Conservation (phyloP, 2,113 vertebrate genomes). For the Redunca redunca region DNA sequence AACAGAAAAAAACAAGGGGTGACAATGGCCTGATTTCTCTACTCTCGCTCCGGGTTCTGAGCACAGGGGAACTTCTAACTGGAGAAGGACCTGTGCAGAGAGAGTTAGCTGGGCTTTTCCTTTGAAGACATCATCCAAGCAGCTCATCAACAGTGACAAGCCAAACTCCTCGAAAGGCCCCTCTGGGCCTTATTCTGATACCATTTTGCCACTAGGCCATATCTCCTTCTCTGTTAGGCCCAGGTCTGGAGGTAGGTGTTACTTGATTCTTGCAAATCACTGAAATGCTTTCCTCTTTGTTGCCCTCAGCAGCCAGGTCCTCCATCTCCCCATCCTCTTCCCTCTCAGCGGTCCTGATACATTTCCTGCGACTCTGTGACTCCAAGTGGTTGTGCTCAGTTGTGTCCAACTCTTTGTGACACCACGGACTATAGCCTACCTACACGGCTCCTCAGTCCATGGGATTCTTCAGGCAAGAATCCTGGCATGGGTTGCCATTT, state of each 20-base stretch:
- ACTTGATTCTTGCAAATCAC: neutral
- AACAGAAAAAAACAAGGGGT: neutral
- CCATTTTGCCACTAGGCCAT: neutral
- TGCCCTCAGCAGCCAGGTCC: neutral
- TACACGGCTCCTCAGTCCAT: neutral
- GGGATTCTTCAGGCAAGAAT: neutral
- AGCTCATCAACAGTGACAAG: neutral
- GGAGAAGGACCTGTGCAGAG: neutral
- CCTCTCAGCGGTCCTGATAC: neutral
- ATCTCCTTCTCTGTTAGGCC: neutral
- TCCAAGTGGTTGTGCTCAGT: neutral
- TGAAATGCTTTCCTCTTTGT: neutral
- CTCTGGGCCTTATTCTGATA: neutral
- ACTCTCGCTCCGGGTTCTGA: neutral
- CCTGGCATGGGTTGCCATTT: neutral
- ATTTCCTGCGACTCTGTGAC: neutral
- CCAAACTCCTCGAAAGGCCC: neutral
- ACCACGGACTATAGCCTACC: neutral
- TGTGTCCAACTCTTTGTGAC: neutral
- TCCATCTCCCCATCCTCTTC: neutral
- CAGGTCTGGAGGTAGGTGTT: neutral
- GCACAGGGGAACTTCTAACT: neutral
- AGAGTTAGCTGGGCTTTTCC: neutral
- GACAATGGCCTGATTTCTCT: neutral
- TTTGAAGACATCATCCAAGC: neutral